A percentile compares a stretch with the other conserved stretches of the same genome.
Conservation (phyloP, 1,140 invertebrate species). For the Tigriopus japonicus region DNA sequence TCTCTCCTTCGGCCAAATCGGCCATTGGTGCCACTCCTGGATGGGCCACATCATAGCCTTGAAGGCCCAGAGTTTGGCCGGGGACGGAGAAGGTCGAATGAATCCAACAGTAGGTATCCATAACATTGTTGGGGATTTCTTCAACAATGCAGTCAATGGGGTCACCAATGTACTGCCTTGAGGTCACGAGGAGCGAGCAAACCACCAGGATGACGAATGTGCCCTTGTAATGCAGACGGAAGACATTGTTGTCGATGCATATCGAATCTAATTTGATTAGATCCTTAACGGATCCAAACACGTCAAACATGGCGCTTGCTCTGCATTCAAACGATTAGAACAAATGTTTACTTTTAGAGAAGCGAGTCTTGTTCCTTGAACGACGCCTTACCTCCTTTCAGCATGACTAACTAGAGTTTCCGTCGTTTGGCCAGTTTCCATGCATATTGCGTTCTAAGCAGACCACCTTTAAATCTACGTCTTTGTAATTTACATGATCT, state of each 20-base stretch:
- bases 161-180: slow-evolving; percentile 50
- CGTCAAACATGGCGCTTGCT: slow-evolving; percentile 55
- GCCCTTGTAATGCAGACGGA: slow-evolving; percentile 44
- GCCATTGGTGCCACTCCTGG: slow-evolving; percentile 21
- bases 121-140: slow-evolving; percentile 30
- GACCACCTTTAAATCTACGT: too few relatives aligned
- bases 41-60: slow-evolving; percentile 20
- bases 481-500: too few relatives aligned
- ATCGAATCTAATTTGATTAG: slow-evolving; percentile 48
- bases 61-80: slow-evolving; percentile 17
- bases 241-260: slow-evolving; percentile 42
- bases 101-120: slow-evolving; percentile 56
- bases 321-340: background rate
- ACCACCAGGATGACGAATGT: slow-evolving; percentile 41
- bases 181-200: slow-evolving; percentile 41
- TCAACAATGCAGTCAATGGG: slow-evolving; percentile 42
- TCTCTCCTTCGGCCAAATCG: slow-evolving; percentile 29
- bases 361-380: too few relatives aligned
- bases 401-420: too few relatives aligned
- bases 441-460: too few relatives aligned
- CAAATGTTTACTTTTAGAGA: too few relatives aligned
- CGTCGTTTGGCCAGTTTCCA: too few relatives aligned
- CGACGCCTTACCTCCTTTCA: too few relatives aligned
- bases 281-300: slow-evolving; percentile 77
- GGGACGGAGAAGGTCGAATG: slow-evolving; percentile 47